A percentile compares a stretch with the other conserved stretches of the same genome.
phyloP scores from a whole-genome alignment of 2,113 vertebrate genomes.

The Alethe diademata region DNA sequence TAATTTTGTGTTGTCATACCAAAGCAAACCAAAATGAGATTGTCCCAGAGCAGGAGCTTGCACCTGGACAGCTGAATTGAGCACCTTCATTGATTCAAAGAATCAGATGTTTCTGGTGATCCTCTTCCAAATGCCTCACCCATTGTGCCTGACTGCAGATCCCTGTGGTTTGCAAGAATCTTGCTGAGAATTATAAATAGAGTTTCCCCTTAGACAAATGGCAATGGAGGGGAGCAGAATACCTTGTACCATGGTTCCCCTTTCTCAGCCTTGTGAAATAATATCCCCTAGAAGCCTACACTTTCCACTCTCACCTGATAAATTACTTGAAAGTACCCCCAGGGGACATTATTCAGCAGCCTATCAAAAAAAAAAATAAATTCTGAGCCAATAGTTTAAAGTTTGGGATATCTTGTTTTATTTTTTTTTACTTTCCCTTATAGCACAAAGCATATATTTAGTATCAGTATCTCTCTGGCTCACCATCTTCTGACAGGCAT shows the following conservation, averaged over 20 bases:
- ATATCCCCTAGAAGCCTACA: not conserved
- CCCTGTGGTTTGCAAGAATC: not conserved
- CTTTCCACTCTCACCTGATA: not conserved
- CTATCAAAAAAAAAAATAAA: not conserved
- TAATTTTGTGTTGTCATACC: not conserved
- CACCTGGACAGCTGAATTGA: not conserved
- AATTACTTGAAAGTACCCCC: not conserved
- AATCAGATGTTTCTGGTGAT: not conserved
- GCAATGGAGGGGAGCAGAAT: not conserved
- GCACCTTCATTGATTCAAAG: not conserved
- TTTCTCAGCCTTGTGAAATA: not conserved
- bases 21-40: not conserved
- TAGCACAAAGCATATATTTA: not conserved
- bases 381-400: not conserved
- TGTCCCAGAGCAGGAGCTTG: not conserved
- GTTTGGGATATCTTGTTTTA: not conserved
- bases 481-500: not conserved
- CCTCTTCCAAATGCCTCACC: not conserved
- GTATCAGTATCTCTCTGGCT: not conserved
- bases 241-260: fast-evolving
- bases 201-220: not conserved
- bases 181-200: not conserved
- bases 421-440: not conserved
- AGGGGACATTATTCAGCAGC: not conserved
- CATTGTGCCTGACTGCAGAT: not conserved